These are phyloP conservation scores for Micoletzkya japonica DNA, from an alignment of 2,888 invertebrate genomes.

Conservation along the genomic window DNA sequence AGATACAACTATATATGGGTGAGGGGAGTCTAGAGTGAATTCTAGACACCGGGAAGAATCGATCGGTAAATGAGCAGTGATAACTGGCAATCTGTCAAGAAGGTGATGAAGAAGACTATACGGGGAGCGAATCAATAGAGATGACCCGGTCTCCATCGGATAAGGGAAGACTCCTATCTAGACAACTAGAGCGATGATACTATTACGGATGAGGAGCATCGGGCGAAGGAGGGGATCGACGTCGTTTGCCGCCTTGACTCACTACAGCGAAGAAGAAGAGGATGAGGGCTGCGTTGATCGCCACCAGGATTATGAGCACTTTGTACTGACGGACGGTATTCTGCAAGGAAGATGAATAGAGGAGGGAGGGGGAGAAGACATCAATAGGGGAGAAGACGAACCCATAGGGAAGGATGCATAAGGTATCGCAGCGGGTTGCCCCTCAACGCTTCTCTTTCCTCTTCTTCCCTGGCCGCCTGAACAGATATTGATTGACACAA, in stretches of 20 bases:
- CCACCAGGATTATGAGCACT: slow-evolving; percentile 57
- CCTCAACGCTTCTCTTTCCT: slow-evolving; percentile 86
- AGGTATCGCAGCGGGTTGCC: slow-evolving; percentile 93
- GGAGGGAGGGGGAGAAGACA: neutral
- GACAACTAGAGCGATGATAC: too few relatives aligned
- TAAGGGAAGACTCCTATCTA: too few relatives aligned
- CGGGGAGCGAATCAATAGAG: too few relatives aligned
- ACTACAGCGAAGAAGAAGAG: slow-evolving; percentile 60
- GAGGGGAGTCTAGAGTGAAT: too few relatives aligned
- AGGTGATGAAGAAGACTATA: too few relatives aligned
- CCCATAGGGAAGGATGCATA: slow-evolving; percentile 95
- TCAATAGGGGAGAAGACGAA: slow-evolving; percentile 67
- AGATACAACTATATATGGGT: too few relatives aligned
- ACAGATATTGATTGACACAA: neutral
- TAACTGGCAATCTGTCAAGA: too few relatives aligned
- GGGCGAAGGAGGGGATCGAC: neutral
- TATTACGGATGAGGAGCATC: too few relatives aligned
- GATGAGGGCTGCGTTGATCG: slow-evolving; percentile 58
- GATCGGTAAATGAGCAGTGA: too few relatives aligned
- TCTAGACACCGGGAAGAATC: too few relatives aligned
- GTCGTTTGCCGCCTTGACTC: slow-evolving; percentile 29
- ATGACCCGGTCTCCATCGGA: too few relatives aligned
- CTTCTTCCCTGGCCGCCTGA: slow-evolving; percentile 79
- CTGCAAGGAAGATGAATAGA: neutral
- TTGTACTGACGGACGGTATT: slow-evolving; percentile 50